A percentile compares a stretch with the other conserved stretches of the same genome.
Evolutionary conservation across 1,140 invertebrate genomes (phyloP).

Genomic region (Antheraea mylitta): DNA sequence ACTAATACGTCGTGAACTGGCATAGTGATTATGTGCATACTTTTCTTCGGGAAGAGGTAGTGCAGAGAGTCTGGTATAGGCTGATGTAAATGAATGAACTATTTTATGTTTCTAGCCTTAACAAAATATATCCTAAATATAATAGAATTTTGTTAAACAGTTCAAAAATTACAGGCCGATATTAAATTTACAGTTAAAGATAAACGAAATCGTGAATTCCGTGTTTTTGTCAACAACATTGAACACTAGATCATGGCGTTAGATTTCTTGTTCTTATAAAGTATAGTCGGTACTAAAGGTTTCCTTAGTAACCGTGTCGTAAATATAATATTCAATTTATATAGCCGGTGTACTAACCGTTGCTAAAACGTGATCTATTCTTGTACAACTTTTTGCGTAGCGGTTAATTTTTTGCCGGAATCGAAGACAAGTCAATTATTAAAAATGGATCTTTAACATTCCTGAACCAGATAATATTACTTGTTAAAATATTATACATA

Average conservation of each 20-base stretch:
- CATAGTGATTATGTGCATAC: no score
- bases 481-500: neutral
- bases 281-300: neutral
- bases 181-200: no score
- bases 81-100: no score
- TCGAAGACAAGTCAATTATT: conserved; percentile 1
- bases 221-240: neutral
- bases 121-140: neutral
- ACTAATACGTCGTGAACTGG: no score
- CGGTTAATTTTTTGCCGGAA: conserved; percentile 1
- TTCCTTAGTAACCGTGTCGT: conserved; percentile 1
- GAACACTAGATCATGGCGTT: neutral
- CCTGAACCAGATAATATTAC: neutral
- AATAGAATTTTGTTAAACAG: neutral
- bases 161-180: neutral
- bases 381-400: neutral
- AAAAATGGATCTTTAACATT: conserved; percentile 5
- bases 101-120: neutral
- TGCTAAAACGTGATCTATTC: conserved; percentile 2
- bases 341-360: neutral
- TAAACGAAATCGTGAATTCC: neutral
- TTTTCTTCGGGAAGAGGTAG: no score
- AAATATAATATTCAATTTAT: conserved; percentile 2
- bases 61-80: no score
- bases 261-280: neutral